These are phyloP conservation scores for Scytalopus superciliaris DNA, from an alignment of 2,113 vertebrate genomes.

Conservation along the genomic window DNA sequence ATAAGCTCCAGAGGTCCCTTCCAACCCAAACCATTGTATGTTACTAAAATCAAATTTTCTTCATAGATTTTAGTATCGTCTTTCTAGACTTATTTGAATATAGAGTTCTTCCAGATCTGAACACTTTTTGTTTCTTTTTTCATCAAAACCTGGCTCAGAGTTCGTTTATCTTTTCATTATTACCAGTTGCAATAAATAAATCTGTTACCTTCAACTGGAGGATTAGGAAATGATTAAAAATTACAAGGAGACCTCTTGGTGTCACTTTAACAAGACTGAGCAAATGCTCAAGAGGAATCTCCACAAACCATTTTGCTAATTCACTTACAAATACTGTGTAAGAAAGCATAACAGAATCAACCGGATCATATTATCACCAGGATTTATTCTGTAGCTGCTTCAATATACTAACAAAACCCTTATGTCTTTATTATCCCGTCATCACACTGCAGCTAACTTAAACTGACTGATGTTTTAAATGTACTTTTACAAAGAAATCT, in stretches of 20 bases:
- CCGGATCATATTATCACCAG: background rate
- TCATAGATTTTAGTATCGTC: background rate
- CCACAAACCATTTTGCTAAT: background rate
- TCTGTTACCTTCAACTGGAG: background rate
- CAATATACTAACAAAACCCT: background rate
- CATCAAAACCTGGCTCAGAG: background rate
- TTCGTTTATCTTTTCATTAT: background rate
- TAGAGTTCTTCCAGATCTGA: slow-evolving; percentile 20
- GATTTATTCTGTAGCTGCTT: background rate
- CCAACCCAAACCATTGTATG: background rate
- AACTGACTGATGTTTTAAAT: background rate
- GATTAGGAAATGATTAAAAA: background rate
- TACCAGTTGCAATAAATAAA: background rate
- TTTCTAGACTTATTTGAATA: background rate
- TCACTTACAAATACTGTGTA: background rate
- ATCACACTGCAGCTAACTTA: background rate
- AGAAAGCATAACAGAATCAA: slow-evolving; percentile 8
- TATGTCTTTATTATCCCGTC: background rate
- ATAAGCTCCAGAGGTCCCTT: background rate
- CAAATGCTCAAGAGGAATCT: slow-evolving; percentile 41
- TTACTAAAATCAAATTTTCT: background rate
- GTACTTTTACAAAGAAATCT: background rate
- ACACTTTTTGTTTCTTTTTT: background rate
- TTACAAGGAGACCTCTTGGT: background rate
- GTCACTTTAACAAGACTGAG: slow-evolving; percentile 19